These are phyloP conservation scores for Cephus pulcher DNA, from an alignment of 2,888 invertebrate species.

Conservation along the genomic window DNA sequence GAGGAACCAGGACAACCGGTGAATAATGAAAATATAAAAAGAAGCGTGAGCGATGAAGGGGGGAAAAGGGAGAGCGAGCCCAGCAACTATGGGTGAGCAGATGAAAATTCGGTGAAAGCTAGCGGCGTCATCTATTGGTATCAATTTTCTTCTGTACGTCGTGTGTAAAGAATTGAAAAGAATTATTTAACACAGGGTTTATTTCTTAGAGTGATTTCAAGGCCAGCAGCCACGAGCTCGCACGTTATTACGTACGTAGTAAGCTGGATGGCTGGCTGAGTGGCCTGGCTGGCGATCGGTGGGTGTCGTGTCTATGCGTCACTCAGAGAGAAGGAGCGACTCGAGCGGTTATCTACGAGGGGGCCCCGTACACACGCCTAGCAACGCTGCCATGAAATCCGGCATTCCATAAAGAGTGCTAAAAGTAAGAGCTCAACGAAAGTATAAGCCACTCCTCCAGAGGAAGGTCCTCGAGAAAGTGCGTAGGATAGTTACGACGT, in stretches of 20 bases:
- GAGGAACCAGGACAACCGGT: not conserved
- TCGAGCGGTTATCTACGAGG: conserved; percentile 35
- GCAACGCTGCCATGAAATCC: conserved; percentile 45
- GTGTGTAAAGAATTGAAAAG: not conserved
- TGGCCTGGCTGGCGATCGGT: conserved; percentile 40
- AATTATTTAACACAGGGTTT: not conserved
- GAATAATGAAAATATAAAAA: not conserved
- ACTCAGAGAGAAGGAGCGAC: conserved; percentile 35
- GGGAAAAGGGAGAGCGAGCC: not conserved
- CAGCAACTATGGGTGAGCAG: not conserved
- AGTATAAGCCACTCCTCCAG: conserved; percentile 45
- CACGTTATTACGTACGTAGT: conserved; percentile 52
- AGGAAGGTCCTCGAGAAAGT: conserved; percentile 67
- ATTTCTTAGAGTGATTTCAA: conserved; percentile 33
- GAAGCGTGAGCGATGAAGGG: not conserved
- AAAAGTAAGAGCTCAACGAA: conserved; percentile 6
- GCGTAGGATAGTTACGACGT: conserved; percentile 12
- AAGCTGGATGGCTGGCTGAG: conserved; percentile 27
- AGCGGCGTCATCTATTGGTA: not conserved
- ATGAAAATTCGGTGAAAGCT: not conserved
- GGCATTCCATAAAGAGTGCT: not conserved
- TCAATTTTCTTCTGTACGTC: not conserved
- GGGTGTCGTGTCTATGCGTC: conserved; percentile 46
- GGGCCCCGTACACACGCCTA: conserved; percentile 50
- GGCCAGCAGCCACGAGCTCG: conserved; percentile 50